Evolutionary conservation across 2,113 vertebrate species (phyloP).

Genomic region (Ariopsis seemanni): DNA sequence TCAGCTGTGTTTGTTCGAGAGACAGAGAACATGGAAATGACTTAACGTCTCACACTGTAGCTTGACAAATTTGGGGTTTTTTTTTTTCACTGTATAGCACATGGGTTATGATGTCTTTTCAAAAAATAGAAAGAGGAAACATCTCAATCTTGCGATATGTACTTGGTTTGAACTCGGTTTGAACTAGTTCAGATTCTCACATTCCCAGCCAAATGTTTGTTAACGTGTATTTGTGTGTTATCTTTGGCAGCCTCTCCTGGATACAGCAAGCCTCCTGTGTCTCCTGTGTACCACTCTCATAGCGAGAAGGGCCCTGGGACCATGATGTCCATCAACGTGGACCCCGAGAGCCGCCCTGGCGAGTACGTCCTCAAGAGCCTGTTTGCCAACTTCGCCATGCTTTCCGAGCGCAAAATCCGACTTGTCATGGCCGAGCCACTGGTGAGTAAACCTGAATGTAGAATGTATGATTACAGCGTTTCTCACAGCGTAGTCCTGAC

Average conservation of each 20-base stretch:
- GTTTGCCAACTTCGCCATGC: constrained; percentile 91
- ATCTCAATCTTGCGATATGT: background rate
- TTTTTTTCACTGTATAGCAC: background rate
- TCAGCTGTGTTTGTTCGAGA: background rate
- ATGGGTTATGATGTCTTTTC: background rate
- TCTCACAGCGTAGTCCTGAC: background rate
- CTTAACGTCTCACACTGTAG: background rate
- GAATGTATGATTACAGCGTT: background rate
- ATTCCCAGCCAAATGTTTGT: background rate
- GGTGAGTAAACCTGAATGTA: constrained; percentile 74
- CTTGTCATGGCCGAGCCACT: constrained; percentile 96
- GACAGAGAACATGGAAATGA: constrained; percentile 27
- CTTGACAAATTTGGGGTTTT: background rate
- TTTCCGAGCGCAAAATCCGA: constrained; percentile 92
- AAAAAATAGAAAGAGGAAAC: background rate
- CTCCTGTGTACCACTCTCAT: constrained; percentile 82
- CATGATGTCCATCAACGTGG: constrained; percentile 89
- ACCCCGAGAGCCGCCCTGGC: constrained; percentile 95
- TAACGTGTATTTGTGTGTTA: background rate
- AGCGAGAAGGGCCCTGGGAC: constrained; percentile 87
- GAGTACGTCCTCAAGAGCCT: constrained; percentile 96
- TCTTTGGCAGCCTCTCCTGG: constrained; percentile 84
- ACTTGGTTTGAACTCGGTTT: background rate
- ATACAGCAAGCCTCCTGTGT: constrained; percentile 88
- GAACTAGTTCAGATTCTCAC: background rate